Base-by-base conservation (phyloP, 2,113 vertebrate species). In the Scopus umbretta region DNA sequence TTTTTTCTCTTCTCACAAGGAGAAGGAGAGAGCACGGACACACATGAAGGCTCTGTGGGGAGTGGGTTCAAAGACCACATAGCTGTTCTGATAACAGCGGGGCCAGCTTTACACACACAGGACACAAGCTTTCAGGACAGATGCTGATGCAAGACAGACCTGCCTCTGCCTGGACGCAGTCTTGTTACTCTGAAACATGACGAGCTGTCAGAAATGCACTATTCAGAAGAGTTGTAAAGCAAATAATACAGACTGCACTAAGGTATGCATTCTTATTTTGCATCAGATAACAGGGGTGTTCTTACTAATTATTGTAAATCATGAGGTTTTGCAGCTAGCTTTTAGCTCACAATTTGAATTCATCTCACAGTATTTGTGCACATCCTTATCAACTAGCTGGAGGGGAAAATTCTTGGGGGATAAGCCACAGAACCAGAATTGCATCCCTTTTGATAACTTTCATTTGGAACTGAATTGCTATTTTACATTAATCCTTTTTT, bases 31-130 rank as follows among this genome's bases (percentile, higher is more conserved):
- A 49, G 8, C 7, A 34, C 7, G 11, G 50, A 86, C 11, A 32
- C 17, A 26, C 4, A 6, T 2, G 3, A 21, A 78, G 13, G 16
- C 25, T 74, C 55, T 55, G n/a, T 14, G 20, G 9, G 18, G 17
- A 74, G 14, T 21, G 7, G n/a, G 5, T 50, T 73, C 34, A 66
- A 56, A 72, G 32, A 34, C 32, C 25, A 21, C 15, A 26, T 7
- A 63, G 13, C 7, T 90, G 25, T 70, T 83, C 38, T 63, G 65
- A 20, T 29, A 40, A 55, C 8, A 82, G 13, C 45, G 79, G 40
- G 20, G 17, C 13, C 1, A 1, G 21, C 16, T 82, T 59, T 62
- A 59, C 0, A 2, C 32, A 58, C 8, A 29, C 0, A 2, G 38
- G 63, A 38, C 11, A 3, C 4, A 7, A 4, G 5, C 29, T 88